Base-by-base conservation (phyloP, 2,888 invertebrate species). In the Smittia sp. region DNA sequence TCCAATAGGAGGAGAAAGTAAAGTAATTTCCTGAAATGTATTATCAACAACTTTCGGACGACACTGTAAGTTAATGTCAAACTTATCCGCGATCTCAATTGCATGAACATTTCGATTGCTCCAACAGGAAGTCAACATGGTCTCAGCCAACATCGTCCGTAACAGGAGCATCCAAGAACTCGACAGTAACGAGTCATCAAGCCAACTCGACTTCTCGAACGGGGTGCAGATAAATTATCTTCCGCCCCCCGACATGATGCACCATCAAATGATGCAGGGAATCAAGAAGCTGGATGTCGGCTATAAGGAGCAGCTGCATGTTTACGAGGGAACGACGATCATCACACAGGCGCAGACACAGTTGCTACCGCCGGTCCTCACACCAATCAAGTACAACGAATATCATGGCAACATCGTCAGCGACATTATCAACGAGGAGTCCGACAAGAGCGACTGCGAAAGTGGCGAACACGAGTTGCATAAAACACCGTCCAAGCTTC, bases 401-500 rank as follows among this genome's bases (percentile, higher is more conserved):
- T 69, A 69, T 54, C n/a, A 25, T 13, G n/a, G 22, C n/a, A 38
- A 0, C 9, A 39, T 20, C 25, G 67, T 41, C n/a, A 39, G 22
- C 22, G n/a, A 41, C 1, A 24, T 67, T 7, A 24, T 67, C n/a
- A 67, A 67, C 25, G 67, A 67, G 1, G 67, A 67, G 39, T 52
- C 52, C 0, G 69, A 69, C 9, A 41, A 41, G 4, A 67, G 67
- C 41, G 67, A 67, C n/a, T 67, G 67, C 38, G 67, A 67, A 22
- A 52, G 54, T 27, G 32, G 32, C 32, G 11, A 52, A 15, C 22
- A 54, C 18, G 69, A 69, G 11, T 22, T 15, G 9, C 41, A 52
- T 22, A 58, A 58, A 11, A 9, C 22, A 15, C 20, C 52, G 3
- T 20, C 24, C 1, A 72, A 58, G n/a, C 81, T 94, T 74, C 94